Evolutionary conservation across 2,113 vertebrate genomes (phyloP).

Genomic region (Oncorhynchus tshawytscha): DNA sequence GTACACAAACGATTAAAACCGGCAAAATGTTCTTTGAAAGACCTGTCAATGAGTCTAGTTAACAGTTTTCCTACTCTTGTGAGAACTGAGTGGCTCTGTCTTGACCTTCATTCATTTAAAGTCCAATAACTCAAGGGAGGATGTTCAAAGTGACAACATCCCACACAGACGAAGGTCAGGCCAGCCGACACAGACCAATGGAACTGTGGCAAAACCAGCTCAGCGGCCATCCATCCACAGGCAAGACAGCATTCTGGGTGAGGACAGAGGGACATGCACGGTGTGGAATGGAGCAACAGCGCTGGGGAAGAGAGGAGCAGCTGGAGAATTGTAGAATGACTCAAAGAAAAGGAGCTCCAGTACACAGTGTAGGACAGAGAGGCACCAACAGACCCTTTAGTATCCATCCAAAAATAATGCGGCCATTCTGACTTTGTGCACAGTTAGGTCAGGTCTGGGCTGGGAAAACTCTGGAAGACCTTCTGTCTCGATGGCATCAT

Average conservation of each 20-base stretch:
- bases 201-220: not conserved
- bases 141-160: slow-evolving; percentile 19
- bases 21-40: too few species aligned
- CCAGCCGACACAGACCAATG: not conserved
- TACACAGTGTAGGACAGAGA: slow-evolving; percentile 17
- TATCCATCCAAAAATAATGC: slow-evolving; percentile 24
- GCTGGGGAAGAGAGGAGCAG: not conserved
- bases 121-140: slow-evolving; percentile 29
- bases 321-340: not conserved
- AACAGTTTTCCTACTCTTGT: slow-evolving; percentile 34
- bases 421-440: not conserved
- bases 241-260: slow-evolving; percentile 26
- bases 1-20: too few species aligned
- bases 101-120: slow-evolving; percentile 44
- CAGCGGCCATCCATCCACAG: not conserved
- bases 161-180: slow-evolving; percentile 5
- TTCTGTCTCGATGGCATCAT: slow-evolving; percentile 9
- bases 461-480: slow-evolving; percentile 7
- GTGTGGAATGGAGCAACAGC: not conserved
- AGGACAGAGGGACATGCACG: slow-evolving; percentile 29
- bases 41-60: slow-evolving; percentile 8
- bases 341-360: not conserved
- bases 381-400: slow-evolving; percentile 16
- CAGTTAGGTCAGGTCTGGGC: not conserved
- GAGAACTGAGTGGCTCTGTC: slow-evolving; percentile 35